A percentile compares a stretch with the other conserved stretches of the same genome.
phyloP scores from a whole-genome alignment of 1,140 invertebrate genomes.

The Meloidogyne hapla region DNA sequence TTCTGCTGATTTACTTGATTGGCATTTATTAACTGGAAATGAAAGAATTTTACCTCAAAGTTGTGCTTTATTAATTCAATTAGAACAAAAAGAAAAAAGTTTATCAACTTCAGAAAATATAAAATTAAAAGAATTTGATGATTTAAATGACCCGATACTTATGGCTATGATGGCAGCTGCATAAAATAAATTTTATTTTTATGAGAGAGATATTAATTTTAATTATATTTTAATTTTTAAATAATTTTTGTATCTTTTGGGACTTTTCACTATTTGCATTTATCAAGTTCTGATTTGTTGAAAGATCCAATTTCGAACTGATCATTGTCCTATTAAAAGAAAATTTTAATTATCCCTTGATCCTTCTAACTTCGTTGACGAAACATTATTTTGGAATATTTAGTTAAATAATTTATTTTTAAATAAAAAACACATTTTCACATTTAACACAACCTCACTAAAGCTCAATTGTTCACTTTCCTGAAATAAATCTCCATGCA shows the following conservation, averaged over 20 bases:
- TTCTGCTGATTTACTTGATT: constrained; percentile 58
- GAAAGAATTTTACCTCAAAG: constrained; percentile 50
- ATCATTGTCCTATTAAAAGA: neutral
- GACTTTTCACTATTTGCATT: neutral
- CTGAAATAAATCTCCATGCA: neutral
- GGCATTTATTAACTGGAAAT: constrained; percentile 59
- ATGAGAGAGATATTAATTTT: no score
- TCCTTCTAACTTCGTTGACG: no score
- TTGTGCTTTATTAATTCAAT: constrained; percentile 36
- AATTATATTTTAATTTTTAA: no score
- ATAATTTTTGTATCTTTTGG: no score
- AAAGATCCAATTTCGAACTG: neutral
- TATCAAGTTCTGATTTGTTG: neutral
- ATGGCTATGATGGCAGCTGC: constrained; percentile 27
- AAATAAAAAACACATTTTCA: no score
- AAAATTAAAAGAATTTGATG: constrained; percentile 21
- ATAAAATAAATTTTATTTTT: neutral
- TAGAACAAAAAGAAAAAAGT: neutral
- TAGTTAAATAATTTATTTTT: no score
- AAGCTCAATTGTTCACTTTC: neutral
- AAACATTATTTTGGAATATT: no score
- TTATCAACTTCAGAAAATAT: neutral
- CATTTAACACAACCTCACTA: neutral
- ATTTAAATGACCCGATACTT: constrained; percentile 9
- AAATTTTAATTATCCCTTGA: no score